phyloP scores from a whole-genome alignment of 2,113 vertebrate genomes.

The rabbit (Oryctolagus cuniculus) region mOryCun1.1 NC_091441.1:91684001-91684500 shows the following conservation, averaged over 20 bases:
- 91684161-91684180: not conserved
- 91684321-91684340: no score
- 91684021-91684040: not conserved
- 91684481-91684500: not conserved
- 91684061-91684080: not conserved
- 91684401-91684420: no score
- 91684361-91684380: no score
- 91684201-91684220: not conserved
- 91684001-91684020: not conserved
- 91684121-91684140: not conserved
- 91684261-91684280: no score
- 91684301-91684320: no score
- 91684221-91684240: not conserved
- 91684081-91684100: not conserved
- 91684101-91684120: not conserved
- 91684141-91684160: not conserved
- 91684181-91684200: not conserved
- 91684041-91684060: not conserved
- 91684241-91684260: not conserved
- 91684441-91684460: no score
- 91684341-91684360: no score
- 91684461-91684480: not conserved
- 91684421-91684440: no score
- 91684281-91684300: no score
- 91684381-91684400: no score